Evolutionary conservation across 2,888 invertebrate species (phyloP).

Genomic region (Tridacna gigas): DNA sequence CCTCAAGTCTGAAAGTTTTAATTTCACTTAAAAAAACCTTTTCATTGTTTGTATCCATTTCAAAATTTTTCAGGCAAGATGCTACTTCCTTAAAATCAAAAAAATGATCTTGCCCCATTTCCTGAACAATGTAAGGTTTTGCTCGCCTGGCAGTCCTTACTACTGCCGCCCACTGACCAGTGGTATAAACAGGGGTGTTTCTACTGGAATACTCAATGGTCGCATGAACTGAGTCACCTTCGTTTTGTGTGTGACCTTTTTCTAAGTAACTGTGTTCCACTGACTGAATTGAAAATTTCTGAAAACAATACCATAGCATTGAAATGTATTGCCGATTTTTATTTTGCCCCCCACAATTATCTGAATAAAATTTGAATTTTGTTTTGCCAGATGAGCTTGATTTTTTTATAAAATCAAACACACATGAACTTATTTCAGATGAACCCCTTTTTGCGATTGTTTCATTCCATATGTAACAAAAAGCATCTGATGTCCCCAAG

Average conservation of each 20-base stretch:
- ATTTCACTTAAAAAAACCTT: slow-evolving; percentile 20
- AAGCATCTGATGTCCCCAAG: slow-evolving; percentile 36
- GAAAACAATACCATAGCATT: no score
- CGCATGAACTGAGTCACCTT: no score
- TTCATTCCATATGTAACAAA: no score
- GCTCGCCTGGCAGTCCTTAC: slow-evolving; percentile 11
- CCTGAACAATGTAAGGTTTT: slow-evolving; percentile 28
- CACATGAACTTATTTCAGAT: slow-evolving; percentile 33
- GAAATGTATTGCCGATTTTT: no score
- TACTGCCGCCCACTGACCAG: slow-evolving; percentile 38
- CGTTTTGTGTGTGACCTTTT: no score
- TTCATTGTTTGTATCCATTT: slow-evolving; percentile 15
- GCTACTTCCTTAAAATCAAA: slow-evolving; percentile 20
- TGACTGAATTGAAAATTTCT: no score
- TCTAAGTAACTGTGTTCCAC: no score
- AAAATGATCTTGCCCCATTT: not conserved
- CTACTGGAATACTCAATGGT: no score
- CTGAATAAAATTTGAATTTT: slow-evolving; percentile 22
- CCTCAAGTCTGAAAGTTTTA: slow-evolving; percentile 14
- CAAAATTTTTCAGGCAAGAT: slow-evolving; percentile 16
- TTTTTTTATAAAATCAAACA: no score
- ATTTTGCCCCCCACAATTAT: no score
- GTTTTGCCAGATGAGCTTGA: not conserved
- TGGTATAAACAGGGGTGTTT: no score
- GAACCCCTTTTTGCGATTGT: no score